A percentile compares a stretch with the other conserved stretches of the same genome.
Evolutionary conservation across 2,113 vertebrate genomes (phyloP).

Genomic region (Orthonyx spaldingii): DNA sequence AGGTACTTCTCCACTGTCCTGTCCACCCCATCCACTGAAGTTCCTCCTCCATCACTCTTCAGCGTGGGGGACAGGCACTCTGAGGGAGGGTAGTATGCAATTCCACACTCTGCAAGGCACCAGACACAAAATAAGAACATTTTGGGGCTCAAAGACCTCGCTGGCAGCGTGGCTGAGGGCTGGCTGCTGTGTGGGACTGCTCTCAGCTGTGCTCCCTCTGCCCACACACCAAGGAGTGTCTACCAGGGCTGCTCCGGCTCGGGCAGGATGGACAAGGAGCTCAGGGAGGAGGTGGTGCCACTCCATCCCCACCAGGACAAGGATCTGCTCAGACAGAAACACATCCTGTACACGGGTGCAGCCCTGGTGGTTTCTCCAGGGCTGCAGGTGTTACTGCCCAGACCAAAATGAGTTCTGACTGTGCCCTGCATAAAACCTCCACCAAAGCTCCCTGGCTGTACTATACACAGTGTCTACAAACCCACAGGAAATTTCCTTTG

Average conservation of each 20-base stretch:
- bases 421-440: background rate
- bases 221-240: background rate
- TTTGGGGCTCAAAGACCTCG: background rate
- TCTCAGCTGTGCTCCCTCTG: background rate
- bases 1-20: conserved; percentile 40
- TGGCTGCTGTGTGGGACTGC: background rate
- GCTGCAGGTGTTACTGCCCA: background rate
- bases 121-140: background rate
- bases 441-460: background rate
- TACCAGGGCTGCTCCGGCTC: background rate
- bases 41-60: conserved; percentile 72
- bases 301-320: background rate
- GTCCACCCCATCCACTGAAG: conserved; percentile 68
- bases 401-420: background rate
- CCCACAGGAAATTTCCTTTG: background rate
- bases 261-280: background rate
- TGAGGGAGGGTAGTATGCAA: conserved; percentile 86
- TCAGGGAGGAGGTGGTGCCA: background rate
- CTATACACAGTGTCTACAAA: background rate
- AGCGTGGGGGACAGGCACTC: conserved; percentile 81
- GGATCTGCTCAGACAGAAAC: background rate
- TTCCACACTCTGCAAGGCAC: conserved; percentile 78
- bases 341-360: background rate
- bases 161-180: background rate
- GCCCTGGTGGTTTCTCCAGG: background rate